These are phyloP conservation scores for Magallana ariakensis DNA, from an alignment of 1,140 invertebrate genomes.

Conservation along the genomic window DNA sequence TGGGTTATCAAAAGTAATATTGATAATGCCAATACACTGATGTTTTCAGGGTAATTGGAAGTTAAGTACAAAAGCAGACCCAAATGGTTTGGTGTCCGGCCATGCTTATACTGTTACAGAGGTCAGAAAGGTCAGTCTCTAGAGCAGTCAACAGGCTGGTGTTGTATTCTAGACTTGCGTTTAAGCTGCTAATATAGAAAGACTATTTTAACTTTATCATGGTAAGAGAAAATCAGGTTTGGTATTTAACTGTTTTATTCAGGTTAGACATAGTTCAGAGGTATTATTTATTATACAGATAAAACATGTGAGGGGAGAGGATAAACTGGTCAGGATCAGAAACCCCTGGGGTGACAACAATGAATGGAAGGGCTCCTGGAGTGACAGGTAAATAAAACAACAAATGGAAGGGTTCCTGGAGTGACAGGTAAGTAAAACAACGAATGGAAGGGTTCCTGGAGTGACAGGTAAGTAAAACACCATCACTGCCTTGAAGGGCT, in stretches of 20 bases:
- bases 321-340: conserved; percentile 80
- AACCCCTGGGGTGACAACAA: conserved; percentile 83
- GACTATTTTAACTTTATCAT: too few relatives aligned
- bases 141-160: too few relatives aligned
- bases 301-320: conserved; percentile 72
- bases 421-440: conserved; percentile 81
- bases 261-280: background rate
- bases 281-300: conserved; percentile 61
- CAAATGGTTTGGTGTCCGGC: conserved; percentile 81
- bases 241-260: too few relatives aligned
- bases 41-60: conserved; percentile 80
- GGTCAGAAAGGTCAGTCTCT: conserved; percentile 86
- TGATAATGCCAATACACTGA: background rate
- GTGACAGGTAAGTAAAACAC: conserved; percentile 80
- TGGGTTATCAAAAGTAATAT: too few relatives aligned
- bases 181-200: too few relatives aligned
- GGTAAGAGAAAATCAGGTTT: too few relatives aligned
- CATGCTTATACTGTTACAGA: conserved; percentile 82
- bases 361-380: conserved; percentile 83
- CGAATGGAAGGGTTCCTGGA: conserved; percentile 83
- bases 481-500: too few relatives aligned
- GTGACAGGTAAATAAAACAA: conserved; percentile 80
- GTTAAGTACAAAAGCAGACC: conserved; percentile 77
- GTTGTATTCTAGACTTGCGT: too few relatives aligned
- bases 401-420: conserved; percentile 84